Evolutionary conservation across 2,113 vertebrate species (phyloP).

Genomic region (Pluvianellus socialis): DNA sequence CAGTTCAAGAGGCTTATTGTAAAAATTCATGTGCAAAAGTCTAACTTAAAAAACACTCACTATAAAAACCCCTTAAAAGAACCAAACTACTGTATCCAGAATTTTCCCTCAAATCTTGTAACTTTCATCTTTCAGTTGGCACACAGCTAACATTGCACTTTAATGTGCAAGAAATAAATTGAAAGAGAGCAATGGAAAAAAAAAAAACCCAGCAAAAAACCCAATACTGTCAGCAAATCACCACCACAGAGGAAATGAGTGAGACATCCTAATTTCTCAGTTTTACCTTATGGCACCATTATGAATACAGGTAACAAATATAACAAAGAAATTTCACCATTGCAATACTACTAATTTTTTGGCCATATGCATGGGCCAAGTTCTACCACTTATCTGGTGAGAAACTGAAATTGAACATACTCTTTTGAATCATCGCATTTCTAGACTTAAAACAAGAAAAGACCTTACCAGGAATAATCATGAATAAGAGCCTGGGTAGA

Average conservation of each 20-base stretch:
- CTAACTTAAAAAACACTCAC: not conserved
- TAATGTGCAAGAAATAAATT: not conserved
- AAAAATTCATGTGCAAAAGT: not conserved
- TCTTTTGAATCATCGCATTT: not conserved
- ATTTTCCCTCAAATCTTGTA: not conserved
- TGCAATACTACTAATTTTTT: not conserved
- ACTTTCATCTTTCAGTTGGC: not conserved
- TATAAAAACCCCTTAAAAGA: not conserved
- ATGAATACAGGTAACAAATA: not conserved
- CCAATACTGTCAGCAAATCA: not conserved
- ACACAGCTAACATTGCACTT: not conserved
- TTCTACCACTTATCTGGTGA: not conserved
- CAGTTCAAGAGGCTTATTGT: not conserved
- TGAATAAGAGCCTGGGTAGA: slow-evolving; percentile 73
- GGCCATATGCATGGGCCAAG: fast-evolving
- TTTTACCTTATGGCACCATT: not conserved
- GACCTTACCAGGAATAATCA: slow-evolving; percentile 78
- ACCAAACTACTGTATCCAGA: not conserved
- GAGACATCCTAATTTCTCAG: not conserved
- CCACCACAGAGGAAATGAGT: not conserved
- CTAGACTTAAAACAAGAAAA: not conserved
- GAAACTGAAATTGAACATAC: not conserved
- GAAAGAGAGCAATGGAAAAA: not conserved
- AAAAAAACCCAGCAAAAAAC: not conserved
- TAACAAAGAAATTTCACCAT: not conserved